These are phyloP conservation scores for Rhinella marina DNA, from an alignment of 2,797 vertebrate species.

Conservation along the genomic window DNA sequence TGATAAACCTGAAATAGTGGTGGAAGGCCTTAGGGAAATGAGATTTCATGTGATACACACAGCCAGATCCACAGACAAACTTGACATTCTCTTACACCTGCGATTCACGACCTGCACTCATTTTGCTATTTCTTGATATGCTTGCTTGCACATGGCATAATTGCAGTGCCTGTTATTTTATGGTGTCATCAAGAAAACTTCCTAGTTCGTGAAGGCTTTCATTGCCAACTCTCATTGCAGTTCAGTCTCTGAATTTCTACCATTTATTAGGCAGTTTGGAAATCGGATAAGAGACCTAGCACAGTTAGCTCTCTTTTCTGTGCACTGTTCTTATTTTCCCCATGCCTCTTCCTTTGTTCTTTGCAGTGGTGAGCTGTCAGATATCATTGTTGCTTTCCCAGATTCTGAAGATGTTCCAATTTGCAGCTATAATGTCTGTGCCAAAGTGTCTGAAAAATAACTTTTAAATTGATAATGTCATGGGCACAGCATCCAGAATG, in stretches of 20 bases:
- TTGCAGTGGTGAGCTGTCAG: slow-evolving; percentile 58
- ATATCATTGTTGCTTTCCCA: slow-evolving; percentile 58
- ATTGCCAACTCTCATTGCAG: slow-evolving; percentile 9
- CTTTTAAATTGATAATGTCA: slow-evolving; percentile 61
- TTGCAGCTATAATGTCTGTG: slow-evolving; percentile 62
- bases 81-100: slow-evolving; percentile 29
- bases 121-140: slow-evolving; percentile 12
- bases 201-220: slow-evolving; percentile 8
- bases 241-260: slow-evolving; percentile 1
- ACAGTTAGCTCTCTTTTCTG: slow-evolving; percentile 13
- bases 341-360: slow-evolving; percentile 31
- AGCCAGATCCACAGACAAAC: slow-evolving; percentile 40
- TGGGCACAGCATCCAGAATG: slow-evolving; percentile 44
- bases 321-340: slow-evolving; percentile 23
- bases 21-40: slow-evolving; percentile 31
- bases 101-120: slow-evolving; percentile 23
- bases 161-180: slow-evolving; percentile 27
- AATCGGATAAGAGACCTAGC: slow-evolving; percentile 8
- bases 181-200: slow-evolving; percentile 19
- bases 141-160: neutral
- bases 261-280: slow-evolving; percentile 30
- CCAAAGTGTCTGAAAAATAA: slow-evolving; percentile 62
- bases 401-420: slow-evolving; percentile 62
- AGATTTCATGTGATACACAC: slow-evolving; percentile 28
- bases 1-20: slow-evolving; percentile 47